Evolutionary conservation across 2,797 vertebrate genomes (phyloP), one percentile per base, ranked within the genome.

Genomic region (Todus mexicanus): DNA sequence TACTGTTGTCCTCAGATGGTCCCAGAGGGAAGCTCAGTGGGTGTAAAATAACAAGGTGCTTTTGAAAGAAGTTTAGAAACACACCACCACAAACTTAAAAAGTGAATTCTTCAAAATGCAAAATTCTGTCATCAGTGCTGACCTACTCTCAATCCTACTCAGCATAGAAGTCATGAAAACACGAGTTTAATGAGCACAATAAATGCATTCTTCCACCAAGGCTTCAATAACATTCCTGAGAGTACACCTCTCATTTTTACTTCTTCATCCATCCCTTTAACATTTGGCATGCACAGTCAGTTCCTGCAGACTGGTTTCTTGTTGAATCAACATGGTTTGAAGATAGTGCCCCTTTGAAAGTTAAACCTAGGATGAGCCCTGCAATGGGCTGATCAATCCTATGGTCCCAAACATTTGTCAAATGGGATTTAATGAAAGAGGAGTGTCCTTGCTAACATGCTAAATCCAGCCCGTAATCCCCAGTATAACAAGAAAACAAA

Each of bases 401-500:
- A 37, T 13, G 53, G 76, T 89, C 75, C 71, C 92, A 85, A 94
- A 92, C 64, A 88, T 96, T 96, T 96, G 85, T 91, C 95, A 96
- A 91, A 96, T 50, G 38, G 45, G 72, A 95, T 95, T 96, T 96
- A 96, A 93, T 96, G 93, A 97, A 97, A 96, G 93, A 96, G 87
- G 92, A 95, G 88, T 90, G 61, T 76, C 87, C 85, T 89, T 75
- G 84, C 77, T 94, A 96, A 95, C 82, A 74, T 61, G 87, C 85
- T 95, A 97, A 97, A 94, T 96, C 83, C 94, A 96, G 92, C 82
- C 75, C 92, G 76, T 95, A 97, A 97, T 96, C 93, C 79, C 53
- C 72, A 91, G 94, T 60, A 84, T 92, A 95, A 95, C 84, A 93
- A 94, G 90, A 84, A 97, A 88, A 97, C 96, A 97, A 97, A 97